Percentiles rank a stretch among this genome's conserved stretches.
Conservation (phyloP, 2,113 vertebrate genomes). For the Hemichromis elongatus region DNA sequence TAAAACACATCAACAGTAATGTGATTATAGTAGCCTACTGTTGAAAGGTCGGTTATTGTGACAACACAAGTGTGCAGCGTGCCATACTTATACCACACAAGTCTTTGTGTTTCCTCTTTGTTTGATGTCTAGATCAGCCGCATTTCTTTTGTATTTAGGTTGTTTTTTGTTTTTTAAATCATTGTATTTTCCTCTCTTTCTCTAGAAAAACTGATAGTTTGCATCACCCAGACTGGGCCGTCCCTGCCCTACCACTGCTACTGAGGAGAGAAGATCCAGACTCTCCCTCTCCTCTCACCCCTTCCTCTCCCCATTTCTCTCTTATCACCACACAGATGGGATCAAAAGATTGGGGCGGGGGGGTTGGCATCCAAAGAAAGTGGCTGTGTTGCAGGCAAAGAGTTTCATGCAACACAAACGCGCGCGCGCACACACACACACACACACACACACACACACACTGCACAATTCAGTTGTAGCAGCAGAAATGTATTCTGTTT, state of each 20-base stretch:
- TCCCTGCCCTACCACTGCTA: constrained; percentile 74
- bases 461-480: constrained; percentile 58
- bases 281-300: neutral
- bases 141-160: neutral
- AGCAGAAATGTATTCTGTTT: constrained; percentile 51
- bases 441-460: neutral
- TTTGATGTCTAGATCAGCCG: neutral
- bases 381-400: constrained; percentile 34
- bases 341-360: constrained; percentile 26
- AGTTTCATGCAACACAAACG: neutral
- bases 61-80: constrained; percentile 13
- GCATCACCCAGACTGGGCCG: constrained; percentile 71
- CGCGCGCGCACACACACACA: neutral
- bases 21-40: neutral
- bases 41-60: neutral
- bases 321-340: constrained; percentile 26
- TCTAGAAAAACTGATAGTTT: constrained; percentile 79
- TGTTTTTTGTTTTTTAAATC: neutral
- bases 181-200: neutral
- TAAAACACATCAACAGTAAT: neutral
- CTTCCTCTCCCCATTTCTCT: neutral
- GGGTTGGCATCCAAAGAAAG: constrained; percentile 67
- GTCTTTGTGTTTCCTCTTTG: constrained; percentile 5
- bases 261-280: constrained; percentile 63
- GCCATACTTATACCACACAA: constrained; percentile 27